phyloP scores from a whole-genome alignment of 2,113 vertebrate species.

The Tetrax tetrax region DNA sequence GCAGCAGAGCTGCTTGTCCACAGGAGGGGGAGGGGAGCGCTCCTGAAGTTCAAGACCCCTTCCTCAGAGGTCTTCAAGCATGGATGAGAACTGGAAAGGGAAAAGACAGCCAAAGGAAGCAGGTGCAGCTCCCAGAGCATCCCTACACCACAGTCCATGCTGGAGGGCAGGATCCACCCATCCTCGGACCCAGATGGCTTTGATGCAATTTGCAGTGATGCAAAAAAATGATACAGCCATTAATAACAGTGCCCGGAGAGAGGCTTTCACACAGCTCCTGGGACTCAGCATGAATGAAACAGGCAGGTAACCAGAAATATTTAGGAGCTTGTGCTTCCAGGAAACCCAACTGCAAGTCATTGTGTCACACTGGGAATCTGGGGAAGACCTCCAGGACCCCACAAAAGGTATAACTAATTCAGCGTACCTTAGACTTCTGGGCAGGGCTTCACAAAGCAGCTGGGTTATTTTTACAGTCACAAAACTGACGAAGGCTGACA shows the following conservation, averaged over 20 bases:
- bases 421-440: not conserved
- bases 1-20: not conserved
- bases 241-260: not conserved
- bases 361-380: not conserved
- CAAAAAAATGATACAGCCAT: not conserved
- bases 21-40: not conserved
- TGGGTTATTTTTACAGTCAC: not conserved
- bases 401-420: not conserved
- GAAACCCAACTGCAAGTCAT: not conserved
- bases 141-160: accelerated
- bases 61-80: not conserved
- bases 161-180: not conserved
- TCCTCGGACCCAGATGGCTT: not conserved
- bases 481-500: not conserved
- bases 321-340: not conserved
- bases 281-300: not conserved
- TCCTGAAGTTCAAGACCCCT: not conserved
- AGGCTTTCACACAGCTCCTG: not conserved
- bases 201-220: not conserved
- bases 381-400: not conserved
- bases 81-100: not conserved
- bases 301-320: not conserved
- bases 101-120: not conserved
- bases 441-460: not conserved
- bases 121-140: not conserved